Percentiles rank a stretch among this genome's conserved stretches.
phyloP scores from a whole-genome alignment of 2,888 invertebrate species.

The Amphipoea lucens region DNA sequence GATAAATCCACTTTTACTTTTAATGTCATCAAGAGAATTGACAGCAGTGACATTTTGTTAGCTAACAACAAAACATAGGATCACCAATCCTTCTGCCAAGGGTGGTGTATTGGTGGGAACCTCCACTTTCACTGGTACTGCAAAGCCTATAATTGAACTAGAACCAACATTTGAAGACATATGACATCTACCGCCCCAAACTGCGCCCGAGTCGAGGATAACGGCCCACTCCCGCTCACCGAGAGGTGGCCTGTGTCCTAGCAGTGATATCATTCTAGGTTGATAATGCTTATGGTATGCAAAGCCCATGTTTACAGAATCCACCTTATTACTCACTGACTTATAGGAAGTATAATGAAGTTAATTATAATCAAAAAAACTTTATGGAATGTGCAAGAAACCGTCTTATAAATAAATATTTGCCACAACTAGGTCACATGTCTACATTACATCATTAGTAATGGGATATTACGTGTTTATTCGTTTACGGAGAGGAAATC shows the following conservation, averaged over 20 bases:
- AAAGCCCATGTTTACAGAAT: neutral
- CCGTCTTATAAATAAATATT: constrained; percentile 39
- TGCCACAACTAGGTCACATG: constrained; percentile 20
- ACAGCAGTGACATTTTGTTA: neutral
- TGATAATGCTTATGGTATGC: too few species aligned
- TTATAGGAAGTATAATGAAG: neutral
- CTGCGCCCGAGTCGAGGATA: too few species aligned
- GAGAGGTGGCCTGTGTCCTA: too few species aligned
- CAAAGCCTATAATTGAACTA: too few species aligned
- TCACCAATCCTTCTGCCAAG: neutral
- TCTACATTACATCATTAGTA: constrained; percentile 55
- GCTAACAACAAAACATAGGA: neutral
- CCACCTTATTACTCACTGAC: neutral
- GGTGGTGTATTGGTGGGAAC: neutral
- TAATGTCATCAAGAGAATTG: neutral
- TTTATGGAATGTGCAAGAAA: constrained; percentile 25
- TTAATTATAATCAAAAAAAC: constrained; percentile 6
- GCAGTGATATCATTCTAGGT: too few species aligned
- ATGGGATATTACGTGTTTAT: constrained; percentile 58
- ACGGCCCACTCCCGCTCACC: too few species aligned
- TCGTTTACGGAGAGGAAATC: constrained; percentile 62
- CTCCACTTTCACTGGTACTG: neutral
- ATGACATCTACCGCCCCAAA: too few species aligned
- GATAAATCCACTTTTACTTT: neutral
- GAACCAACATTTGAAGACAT: too few species aligned